Evolutionary conservation across 1,140 invertebrate genomes (phyloP).

Genomic region (Drosophila kepulauana): DNA sequence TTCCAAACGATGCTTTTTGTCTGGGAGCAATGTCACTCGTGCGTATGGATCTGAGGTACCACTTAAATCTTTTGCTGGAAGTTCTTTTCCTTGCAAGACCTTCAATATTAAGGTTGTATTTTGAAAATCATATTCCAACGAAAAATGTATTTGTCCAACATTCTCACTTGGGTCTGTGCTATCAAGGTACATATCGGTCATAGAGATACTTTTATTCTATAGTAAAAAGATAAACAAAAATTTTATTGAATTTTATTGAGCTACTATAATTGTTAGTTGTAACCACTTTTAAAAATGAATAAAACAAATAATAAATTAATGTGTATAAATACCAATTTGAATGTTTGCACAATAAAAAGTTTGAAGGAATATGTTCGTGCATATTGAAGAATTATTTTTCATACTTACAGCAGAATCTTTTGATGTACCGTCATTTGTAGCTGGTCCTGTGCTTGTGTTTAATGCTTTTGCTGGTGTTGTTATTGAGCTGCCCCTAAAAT

Average conservation of each 20-base stretch:
- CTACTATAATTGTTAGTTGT: no score
- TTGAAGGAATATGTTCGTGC: no score
- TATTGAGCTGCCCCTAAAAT: conserved; percentile 44
- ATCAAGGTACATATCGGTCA: conserved; percentile 98
- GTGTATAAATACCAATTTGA: background rate
- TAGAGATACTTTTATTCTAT: conserved; percentile 96
- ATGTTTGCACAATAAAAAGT: no score
- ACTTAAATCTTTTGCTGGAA: conserved; percentile 97
- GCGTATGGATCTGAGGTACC: conserved; percentile 98
- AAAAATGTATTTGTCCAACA: conserved; percentile 97
- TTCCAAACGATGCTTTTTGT: conserved; percentile 98
- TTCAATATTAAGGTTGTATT: conserved; percentile 96
- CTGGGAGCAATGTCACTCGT: conserved; percentile 95
- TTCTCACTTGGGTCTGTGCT: conserved; percentile 95
- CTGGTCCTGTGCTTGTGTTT: conserved; percentile 83
- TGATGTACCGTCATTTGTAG: conserved; percentile 49
- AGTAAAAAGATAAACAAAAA: conserved; percentile 42
- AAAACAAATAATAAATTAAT: no score
- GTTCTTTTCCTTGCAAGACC: conserved; percentile 96
- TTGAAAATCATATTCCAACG: conserved; percentile 97
- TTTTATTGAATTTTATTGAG: no score
- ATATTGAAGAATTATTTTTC: background rate
- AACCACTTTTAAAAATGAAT: no score
- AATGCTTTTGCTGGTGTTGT: conserved; percentile 90
- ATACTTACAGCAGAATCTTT: conserved; percentile 75